Base-by-base conservation (phyloP, 2,888 invertebrate species). In the Athripsodes cinereus region DNA sequence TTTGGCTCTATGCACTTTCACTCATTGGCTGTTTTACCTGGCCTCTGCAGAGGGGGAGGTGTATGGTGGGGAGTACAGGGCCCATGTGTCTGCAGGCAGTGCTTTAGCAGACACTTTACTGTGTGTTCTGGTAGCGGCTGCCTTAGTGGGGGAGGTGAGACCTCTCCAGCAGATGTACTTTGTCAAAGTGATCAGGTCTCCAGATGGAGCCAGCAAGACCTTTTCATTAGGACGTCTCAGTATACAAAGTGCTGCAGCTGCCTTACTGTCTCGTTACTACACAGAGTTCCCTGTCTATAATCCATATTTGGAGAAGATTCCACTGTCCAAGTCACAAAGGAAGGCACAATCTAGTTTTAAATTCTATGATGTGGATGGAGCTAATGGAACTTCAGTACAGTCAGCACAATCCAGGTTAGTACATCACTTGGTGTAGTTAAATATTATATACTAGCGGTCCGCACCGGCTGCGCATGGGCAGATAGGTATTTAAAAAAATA, bases 11-110 rank as follows among this genome's bases (percentile, higher is more conserved):
- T 90, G 96, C 72, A 90, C 92, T 62, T 95, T 97, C 74, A 90
- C 96, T 2, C 98, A 95, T 76, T 99, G 99, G 98, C 79, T 99
- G 18, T 99, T 99, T 75, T 99, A 97, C 72, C 87, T 93, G 67
- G 89, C 90, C 55, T 83, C 89, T 6, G 86, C 87, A 0, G 86
- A 88, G 55, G 88, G 87, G 0, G 90, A 90, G 68, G 87, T 88
- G 72, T 88, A 88, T 10, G 82, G 86, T 46, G 82, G 86, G 46
- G 88, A 91, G 71, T 96, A 95, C 71, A 89, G 90, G 70, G 88
- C 89, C 20, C 79, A 97, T 68, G 96, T 98, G 22, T 87, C 89
- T 55, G 98, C 95, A 69, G 93, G 97, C 22, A 90, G 91, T 20
- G 94, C 92, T 70, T 85, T 97, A 68, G 87, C 94, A 1, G 97